phyloP scores from a whole-genome alignment of 2,888 invertebrate species.

The Diarsia mendica region DNA sequence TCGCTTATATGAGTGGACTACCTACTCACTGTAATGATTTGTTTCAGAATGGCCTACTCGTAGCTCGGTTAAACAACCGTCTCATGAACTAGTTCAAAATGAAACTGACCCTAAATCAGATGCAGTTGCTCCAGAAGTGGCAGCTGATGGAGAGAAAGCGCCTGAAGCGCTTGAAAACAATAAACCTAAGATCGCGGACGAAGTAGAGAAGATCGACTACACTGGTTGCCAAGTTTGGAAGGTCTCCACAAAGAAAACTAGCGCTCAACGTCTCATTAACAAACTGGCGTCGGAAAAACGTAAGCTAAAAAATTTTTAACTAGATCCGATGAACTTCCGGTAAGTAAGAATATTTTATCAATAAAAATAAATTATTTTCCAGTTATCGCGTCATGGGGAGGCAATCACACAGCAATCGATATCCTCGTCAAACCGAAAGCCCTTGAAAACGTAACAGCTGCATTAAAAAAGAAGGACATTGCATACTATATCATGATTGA shows the following conservation, averaged over 20 bases:
- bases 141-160: constrained; percentile 47
- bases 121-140: constrained; percentile 27
- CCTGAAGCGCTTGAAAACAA: constrained; percentile 46
- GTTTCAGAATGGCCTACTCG: constrained; percentile 83
- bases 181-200: constrained; percentile 62
- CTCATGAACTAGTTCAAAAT: constrained; percentile 58
- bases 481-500: constrained; percentile 93
- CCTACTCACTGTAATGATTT: constrained; percentile 45
- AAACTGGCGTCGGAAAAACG: constrained; percentile 82
- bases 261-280: constrained; percentile 78
- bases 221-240: constrained; percentile 95
- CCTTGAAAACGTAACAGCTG: constrained; percentile 91
- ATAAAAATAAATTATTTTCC: constrained; percentile 58
- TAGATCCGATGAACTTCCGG: neutral
- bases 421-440: constrained; percentile 92
- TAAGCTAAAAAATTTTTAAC: constrained; percentile 68
- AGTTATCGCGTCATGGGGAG: constrained; percentile 93
- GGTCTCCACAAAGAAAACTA: constrained; percentile 88
- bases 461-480: constrained; percentile 91
- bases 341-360: neutral
- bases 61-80: constrained; percentile 83
- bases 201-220: constrained; percentile 90
- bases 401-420: constrained; percentile 91
- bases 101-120: constrained; percentile 54
- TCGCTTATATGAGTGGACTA: constrained; percentile 18